phyloP scores from a whole-genome alignment of 1,140 invertebrate genomes.

The Drosophila punjabiensis region DNA sequence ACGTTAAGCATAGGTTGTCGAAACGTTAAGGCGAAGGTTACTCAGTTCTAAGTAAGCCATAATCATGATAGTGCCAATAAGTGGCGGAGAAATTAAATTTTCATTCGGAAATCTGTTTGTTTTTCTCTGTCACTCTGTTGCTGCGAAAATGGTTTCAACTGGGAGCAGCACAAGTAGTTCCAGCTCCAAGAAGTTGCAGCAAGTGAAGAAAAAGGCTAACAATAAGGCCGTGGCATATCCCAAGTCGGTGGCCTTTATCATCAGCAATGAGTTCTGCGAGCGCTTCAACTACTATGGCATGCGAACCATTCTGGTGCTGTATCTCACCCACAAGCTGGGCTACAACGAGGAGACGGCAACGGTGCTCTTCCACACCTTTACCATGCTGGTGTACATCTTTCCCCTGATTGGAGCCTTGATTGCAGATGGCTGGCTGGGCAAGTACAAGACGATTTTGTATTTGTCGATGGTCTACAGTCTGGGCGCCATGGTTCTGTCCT shows the following conservation, averaged over 20 bases:
- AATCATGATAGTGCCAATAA: not conserved
- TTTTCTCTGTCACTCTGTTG: not conserved
- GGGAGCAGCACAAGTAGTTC: not conserved
- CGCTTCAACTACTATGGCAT: conserved; percentile 98
- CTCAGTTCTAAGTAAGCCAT: not conserved
- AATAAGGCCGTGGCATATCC: conserved; percentile 88
- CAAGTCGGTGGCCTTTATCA: conserved; percentile 95
- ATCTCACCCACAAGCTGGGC: conserved; percentile 89
- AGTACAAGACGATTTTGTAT: conserved; percentile 94
- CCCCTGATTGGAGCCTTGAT: conserved; percentile 93
- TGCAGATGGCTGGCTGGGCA: conserved; percentile 93
- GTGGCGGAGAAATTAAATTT: not conserved
- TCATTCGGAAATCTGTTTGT: not conserved
- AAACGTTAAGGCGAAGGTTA: not conserved
- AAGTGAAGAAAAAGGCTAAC: not conserved
- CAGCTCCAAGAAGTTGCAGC: not conserved
- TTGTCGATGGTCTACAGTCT: conserved; percentile 95
- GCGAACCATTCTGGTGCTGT: conserved; percentile 93
- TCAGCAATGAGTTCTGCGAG: conserved; percentile 98
- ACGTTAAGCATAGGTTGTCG: not conserved
- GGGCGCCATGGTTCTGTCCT: conserved; percentile 93
- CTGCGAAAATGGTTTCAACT: not conserved
- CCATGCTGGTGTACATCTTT: conserved; percentile 92
- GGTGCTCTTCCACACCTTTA: conserved; percentile 93
- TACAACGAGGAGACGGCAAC: conserved; percentile 90